These are phyloP conservation scores for Boleophthalmus pectinirostris DNA, from an alignment of 2,113 vertebrate species.

Conservation along the genomic window DNA sequence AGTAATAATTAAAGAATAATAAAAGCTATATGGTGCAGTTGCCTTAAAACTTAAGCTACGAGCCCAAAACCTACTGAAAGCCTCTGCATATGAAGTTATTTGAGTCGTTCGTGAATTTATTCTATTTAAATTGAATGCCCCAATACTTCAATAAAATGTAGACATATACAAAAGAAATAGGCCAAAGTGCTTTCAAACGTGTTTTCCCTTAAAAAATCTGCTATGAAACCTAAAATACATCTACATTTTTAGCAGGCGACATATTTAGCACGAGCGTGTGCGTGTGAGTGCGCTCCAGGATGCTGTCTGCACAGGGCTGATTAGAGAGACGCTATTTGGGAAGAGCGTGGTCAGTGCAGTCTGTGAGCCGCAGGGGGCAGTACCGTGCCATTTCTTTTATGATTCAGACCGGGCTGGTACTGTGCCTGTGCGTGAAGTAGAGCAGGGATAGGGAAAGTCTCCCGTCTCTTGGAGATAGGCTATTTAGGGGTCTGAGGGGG, in stretches of 20 bases:
- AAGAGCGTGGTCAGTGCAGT: conserved; percentile 14
- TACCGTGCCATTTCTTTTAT: conserved; percentile 26
- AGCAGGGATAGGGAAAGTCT: background rate
- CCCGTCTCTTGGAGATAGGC: background rate
- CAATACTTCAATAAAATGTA: too few species aligned
- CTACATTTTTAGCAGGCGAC: background rate
- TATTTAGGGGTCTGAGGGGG: conserved; percentile 7
- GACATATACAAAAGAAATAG: background rate
- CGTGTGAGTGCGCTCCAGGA: background rate
- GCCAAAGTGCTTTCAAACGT: background rate
- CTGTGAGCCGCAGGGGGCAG: conserved; percentile 51
- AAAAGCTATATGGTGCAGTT: too few species aligned
- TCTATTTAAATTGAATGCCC: background rate
- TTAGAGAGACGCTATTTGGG: conserved; percentile 36
- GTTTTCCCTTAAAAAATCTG: background rate
- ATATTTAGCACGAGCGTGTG: conserved; percentile 5
- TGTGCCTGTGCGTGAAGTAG: background rate
- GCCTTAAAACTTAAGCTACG: too few species aligned
- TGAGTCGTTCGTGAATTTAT: background rate
- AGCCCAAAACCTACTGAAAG: too few species aligned
- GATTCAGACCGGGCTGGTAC: background rate
- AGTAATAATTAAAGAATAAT: too few species aligned
- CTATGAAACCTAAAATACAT: background rate
- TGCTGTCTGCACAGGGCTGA: conserved; percentile 47
- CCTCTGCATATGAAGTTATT: background rate